Conservation (phyloP, 2,113 vertebrate species). For the Dipodomys spectabilis region DNA sequence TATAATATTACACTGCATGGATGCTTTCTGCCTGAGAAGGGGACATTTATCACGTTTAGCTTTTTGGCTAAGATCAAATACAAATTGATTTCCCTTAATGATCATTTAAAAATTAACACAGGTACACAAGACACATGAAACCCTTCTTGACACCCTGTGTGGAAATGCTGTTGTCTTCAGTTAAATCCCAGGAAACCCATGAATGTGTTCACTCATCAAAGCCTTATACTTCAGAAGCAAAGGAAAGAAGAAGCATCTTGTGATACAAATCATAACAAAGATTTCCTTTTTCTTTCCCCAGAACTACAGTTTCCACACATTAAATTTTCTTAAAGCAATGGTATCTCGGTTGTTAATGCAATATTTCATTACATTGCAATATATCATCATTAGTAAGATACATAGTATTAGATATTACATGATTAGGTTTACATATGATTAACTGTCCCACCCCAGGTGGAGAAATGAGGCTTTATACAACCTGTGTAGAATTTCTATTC, state of each 20-base stretch:
- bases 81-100: not conserved
- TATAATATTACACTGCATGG: not conserved
- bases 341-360: not conserved
- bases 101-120: not conserved
- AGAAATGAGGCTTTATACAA: conserved; percentile 3
- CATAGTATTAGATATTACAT: not conserved
- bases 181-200: not conserved
- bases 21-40: not conserved
- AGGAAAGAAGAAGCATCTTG: not conserved
- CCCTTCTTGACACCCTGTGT: not conserved
- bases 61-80: not conserved
- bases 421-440: not conserved
- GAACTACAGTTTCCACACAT: not conserved
- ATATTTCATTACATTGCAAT: not conserved
- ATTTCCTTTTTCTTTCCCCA: not conserved
- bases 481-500: conserved; percentile 46
- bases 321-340: not conserved
- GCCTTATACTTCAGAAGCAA: not conserved
- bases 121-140: not conserved
- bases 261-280: not conserved
- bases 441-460: not conserved
- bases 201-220: not conserved
- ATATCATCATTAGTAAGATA: not conserved
- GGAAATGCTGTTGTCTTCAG: not conserved
- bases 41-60: not conserved